These are phyloP conservation scores for Apocrypta bakeri DNA, from an alignment of 1,140 invertebrate species.

Conservation along the genomic window DNA sequence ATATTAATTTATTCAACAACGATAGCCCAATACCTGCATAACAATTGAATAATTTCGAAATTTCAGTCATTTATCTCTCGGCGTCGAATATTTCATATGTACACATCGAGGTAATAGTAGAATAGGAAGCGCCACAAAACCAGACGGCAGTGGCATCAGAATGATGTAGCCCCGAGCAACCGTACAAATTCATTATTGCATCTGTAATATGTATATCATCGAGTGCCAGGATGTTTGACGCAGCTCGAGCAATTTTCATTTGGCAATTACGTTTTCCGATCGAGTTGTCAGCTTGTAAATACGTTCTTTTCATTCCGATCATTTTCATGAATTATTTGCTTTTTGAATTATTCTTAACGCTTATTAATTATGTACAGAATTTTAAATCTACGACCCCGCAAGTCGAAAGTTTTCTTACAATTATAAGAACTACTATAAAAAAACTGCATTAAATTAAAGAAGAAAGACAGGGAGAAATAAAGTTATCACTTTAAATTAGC, in stretches of 20 bases:
- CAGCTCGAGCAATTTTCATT: slow-evolving; percentile 18
- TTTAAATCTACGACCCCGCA: neutral
- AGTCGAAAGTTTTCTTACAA: too few species aligned
- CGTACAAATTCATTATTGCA: slow-evolving; percentile 30
- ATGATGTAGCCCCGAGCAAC: neutral
- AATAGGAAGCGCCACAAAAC: neutral
- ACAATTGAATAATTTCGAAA: too few species aligned
- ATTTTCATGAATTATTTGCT: slow-evolving; percentile 5
- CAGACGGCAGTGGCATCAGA: too few species aligned
- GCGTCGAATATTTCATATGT: too few species aligned
- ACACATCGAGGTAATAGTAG: neutral
- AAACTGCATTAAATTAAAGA: too few species aligned
- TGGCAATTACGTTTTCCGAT: slow-evolving; percentile 10
- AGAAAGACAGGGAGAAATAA: too few species aligned
- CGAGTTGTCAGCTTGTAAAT: neutral
- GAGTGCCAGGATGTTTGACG: neutral
- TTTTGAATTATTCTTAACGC: too few species aligned
- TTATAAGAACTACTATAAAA: too few species aligned
- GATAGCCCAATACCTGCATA: too few species aligned
- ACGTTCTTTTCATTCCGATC: too few species aligned
- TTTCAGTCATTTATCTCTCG: too few species aligned
- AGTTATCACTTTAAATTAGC: too few species aligned
- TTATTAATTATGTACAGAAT: neutral
- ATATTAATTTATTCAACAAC: neutral
- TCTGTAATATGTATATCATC: slow-evolving; percentile 1